phyloP scores from a whole-genome alignment of 2,797 vertebrate species.

The Oreochromis grahami region DNA sequence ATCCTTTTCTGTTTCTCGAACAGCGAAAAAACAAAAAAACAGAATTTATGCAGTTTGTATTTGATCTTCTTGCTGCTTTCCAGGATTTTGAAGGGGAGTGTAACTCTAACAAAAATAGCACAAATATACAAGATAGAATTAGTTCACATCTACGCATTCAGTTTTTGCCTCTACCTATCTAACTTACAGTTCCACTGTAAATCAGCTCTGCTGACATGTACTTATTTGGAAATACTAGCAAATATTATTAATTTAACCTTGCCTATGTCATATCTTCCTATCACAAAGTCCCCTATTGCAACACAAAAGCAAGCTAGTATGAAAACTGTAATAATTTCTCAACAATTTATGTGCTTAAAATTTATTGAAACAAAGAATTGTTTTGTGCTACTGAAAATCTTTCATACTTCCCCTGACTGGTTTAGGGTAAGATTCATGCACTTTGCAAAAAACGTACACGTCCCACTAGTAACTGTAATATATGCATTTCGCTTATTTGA shows the following conservation, averaged over 20 bases:
- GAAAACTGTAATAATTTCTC: neutral
- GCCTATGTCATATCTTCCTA: neutral
- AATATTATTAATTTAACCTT: neutral
- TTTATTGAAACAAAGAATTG: neutral
- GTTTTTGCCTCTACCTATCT: neutral
- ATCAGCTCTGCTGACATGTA: neutral
- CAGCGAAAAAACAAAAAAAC: neutral
- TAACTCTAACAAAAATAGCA: neutral
- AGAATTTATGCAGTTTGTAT: neutral
- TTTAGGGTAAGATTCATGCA: constrained; percentile 39
- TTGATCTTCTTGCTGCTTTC: neutral
- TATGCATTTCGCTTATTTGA: neutral
- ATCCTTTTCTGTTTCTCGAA: neutral
- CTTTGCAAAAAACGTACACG: constrained; percentile 5
- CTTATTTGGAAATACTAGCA: neutral
- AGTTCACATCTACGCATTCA: neutral
- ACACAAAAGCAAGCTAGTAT: neutral
- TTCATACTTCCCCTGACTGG: constrained; percentile 8
- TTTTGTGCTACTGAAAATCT: neutral
- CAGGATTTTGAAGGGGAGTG: neutral
- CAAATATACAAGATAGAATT: neutral
- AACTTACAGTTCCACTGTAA: neutral
- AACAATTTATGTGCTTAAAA: neutral
- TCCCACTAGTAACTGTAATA: neutral
- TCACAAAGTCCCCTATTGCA: neutral